Conservation (phyloP, 2,797 vertebrate genomes). For the Decapterus maruadsi region DNA sequence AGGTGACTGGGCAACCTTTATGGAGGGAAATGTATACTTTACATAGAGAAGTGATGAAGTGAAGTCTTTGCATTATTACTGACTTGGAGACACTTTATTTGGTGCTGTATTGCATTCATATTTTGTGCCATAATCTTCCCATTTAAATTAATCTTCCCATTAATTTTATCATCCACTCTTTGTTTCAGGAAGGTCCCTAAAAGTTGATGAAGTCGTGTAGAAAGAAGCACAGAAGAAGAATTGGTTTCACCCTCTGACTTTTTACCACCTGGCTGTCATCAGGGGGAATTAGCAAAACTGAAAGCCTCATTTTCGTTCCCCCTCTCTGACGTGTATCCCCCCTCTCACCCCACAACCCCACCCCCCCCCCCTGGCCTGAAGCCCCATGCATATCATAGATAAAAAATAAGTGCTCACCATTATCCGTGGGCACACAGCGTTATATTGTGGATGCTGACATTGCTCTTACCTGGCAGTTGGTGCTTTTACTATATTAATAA, state of each 20-base stretch:
- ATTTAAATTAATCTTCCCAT: slow-evolving; percentile 13
- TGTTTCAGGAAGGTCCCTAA: not conserved
- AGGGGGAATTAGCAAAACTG: slow-evolving; percentile 36
- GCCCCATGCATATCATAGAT: slow-evolving; percentile 77
- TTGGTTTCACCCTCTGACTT: not conserved
- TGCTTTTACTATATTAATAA: slow-evolving; percentile 88
- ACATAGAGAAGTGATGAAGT: not conserved
- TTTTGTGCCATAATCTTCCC: not conserved
- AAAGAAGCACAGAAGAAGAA: not conserved
- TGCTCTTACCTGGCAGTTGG: slow-evolving; percentile 85
- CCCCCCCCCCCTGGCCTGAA: slow-evolving; percentile 23
- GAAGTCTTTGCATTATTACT: slow-evolving; percentile 7
- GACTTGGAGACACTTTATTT: slow-evolving; percentile 11
- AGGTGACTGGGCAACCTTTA: not conserved
- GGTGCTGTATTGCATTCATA: not conserved
- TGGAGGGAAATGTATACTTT: not conserved
- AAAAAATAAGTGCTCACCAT: slow-evolving; percentile 79
- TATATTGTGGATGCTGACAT: slow-evolving; percentile 86
- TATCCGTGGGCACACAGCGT: slow-evolving; percentile 77
- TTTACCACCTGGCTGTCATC: not conserved
- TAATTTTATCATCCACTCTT: not conserved
- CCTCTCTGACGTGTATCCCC: not conserved
- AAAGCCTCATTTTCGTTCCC: slow-evolving; percentile 12
- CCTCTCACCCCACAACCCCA: not conserved
- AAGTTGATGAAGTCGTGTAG: not conserved